phyloP scores from a whole-genome alignment of 2,113 vertebrate genomes.

The Atherinomorus stipes region DNA sequence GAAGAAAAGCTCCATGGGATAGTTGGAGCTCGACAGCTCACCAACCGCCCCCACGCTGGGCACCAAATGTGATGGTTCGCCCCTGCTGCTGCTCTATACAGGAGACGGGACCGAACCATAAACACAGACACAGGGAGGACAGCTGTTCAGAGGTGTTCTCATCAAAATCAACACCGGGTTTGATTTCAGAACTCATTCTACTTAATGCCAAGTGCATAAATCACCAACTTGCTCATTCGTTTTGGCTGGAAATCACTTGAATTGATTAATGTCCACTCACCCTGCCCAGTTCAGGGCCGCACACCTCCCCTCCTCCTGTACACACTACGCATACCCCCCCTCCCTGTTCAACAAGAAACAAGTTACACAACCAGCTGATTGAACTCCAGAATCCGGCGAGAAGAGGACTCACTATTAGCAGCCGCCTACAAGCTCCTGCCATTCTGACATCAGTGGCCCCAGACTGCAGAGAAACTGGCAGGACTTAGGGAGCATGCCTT shows the following conservation, averaged over 20 bases:
- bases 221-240: neutral
- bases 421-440: slow-evolving; percentile 83
- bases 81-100: slow-evolving; percentile 86
- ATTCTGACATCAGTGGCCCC: slow-evolving; percentile 83
- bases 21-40: slow-evolving; percentile 87
- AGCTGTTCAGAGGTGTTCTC: slow-evolving; percentile 59
- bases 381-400: slow-evolving; percentile 81
- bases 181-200: neutral
- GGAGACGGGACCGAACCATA: slow-evolving; percentile 85
- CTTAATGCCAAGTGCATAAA: neutral
- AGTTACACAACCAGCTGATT: slow-evolving; percentile 79
- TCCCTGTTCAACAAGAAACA: slow-evolving; percentile 43
- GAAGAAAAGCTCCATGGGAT: slow-evolving; percentile 88
- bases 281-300: neutral
- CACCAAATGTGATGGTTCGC: slow-evolving; percentile 89
- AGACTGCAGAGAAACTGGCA: slow-evolving; percentile 79
- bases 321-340: slow-evolving; percentile 31
- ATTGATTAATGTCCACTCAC: slow-evolving; percentile 5
- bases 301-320: slow-evolving; percentile 20
- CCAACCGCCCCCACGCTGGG: slow-evolving; percentile 86
- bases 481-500: slow-evolving; percentile 77
- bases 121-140: slow-evolving; percentile 73
- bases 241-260: neutral
- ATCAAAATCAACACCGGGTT: neutral
- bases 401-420: slow-evolving; percentile 82